Base-by-base conservation (phyloP, 2,113 vertebrate genomes). In the Nanger granti region DNA sequence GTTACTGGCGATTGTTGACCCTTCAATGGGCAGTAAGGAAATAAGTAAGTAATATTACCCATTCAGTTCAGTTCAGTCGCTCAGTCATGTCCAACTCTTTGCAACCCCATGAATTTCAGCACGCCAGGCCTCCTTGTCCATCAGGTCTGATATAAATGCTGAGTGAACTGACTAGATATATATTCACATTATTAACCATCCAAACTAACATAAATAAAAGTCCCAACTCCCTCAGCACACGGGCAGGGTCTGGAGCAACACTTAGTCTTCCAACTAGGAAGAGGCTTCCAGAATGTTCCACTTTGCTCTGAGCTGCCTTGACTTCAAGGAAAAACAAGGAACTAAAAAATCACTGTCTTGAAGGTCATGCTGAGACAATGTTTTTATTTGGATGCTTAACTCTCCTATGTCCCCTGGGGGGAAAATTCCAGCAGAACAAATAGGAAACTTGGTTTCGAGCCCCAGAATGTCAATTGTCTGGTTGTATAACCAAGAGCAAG, bases 181-280 rank as follows among this genome's bases (percentile, higher is more conserved):
- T n/a, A 92, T 87, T 92, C 90, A 85, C 28, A 52, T 82, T 69
- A 87, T 87, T 94, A 96, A 87, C 66, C 12, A n/a, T 34, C 49
- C 34, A 96, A 95, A 88, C 76, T 82, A 94, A 94, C 60, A 95
- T 52, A 96, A 94, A 73, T 86, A 92, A 84, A 80, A 93, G 34
- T 60, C 34, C 54, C 64, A 85, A 64, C 87, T 84, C 44, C 52
- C 80, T 91, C 60, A 79, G n/a, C 60, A 86, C 41, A 80, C 24
- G 11, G 18, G 17, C 26, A 73, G 73, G 59, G 10, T 83, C 80
- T 64, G 84, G 24, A 20, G 41, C 26, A 94, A 44, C 52, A 73
- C 91, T 64, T 57, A 47, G 86, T 86, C 37, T 88, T 83, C 34
- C 55, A 49, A 28, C 20, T n/a, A 89, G 80, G 26, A 55, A 44